Conservation (phyloP, 2,888 invertebrate genomes). For the Cheiracanthium punctorium region DNA sequence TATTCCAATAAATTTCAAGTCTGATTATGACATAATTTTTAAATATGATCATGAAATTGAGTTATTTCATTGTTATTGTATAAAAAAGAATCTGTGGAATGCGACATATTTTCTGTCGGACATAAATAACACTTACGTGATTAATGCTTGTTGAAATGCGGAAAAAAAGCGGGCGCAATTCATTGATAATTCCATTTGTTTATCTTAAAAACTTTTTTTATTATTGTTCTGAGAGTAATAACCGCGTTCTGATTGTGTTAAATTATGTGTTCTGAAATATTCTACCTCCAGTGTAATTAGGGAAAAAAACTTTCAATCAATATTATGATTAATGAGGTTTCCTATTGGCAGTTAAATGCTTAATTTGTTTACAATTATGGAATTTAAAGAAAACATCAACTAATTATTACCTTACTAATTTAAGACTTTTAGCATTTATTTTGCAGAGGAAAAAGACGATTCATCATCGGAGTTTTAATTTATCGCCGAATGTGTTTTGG, state of each 20-base stretch:
- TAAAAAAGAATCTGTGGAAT: no score
- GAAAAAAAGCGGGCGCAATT: background rate
- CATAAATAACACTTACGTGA: background rate
- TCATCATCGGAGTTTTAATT: no score
- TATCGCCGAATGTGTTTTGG: no score
- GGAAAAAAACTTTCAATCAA: background rate
- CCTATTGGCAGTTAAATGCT: background rate
- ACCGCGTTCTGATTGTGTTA: background rate
- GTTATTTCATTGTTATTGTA: no score
- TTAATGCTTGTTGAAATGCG: background rate
- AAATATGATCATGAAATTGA: no score
- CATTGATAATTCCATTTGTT: conserved; percentile 9
- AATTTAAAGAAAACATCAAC: background rate
- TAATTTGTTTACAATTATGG: background rate
- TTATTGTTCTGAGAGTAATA: background rate
- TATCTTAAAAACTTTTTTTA: background rate
- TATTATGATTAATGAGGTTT: background rate
- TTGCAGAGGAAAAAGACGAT: no score
- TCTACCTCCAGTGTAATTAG: background rate
- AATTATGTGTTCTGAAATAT: background rate
- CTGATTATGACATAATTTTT: no score
- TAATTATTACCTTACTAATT: no score
- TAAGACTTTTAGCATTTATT: no score
- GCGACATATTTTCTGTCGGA: no score
- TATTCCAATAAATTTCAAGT: no score